Conservation (phyloP, 2,888 invertebrate genomes). For the Aspidiotus destructor region DNA sequence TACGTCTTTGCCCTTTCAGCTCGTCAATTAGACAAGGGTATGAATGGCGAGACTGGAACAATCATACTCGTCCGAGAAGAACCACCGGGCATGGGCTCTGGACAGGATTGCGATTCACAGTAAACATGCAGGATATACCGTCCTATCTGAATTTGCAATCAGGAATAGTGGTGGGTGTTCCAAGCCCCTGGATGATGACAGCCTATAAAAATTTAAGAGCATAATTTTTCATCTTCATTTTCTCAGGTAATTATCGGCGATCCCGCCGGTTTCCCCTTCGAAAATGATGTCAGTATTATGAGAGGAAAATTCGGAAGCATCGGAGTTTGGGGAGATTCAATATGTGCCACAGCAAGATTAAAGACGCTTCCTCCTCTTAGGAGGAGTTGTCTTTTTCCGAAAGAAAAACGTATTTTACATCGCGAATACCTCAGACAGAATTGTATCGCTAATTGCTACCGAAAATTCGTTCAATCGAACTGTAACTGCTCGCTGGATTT, state of each 20-base stretch:
- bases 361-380: constrained; percentile 24
- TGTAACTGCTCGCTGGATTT: constrained; percentile 41
- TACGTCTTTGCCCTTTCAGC: constrained; percentile 6
- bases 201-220: not conserved
- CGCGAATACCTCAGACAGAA: constrained; percentile 34
- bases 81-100: constrained; percentile 39
- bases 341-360: constrained; percentile 36
- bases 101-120: constrained; percentile 40
- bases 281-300: constrained; percentile 37
- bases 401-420: constrained; percentile 29
- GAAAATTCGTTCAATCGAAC: constrained; percentile 37
- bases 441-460: constrained; percentile 36
- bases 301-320: constrained; percentile 38
- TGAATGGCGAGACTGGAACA: constrained; percentile 31
- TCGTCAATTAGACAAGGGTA: constrained; percentile 8
- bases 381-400: constrained; percentile 33
- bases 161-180: constrained; percentile 35
- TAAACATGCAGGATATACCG: constrained; percentile 38
- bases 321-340: constrained; percentile 38
- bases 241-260: constrained; percentile 38
- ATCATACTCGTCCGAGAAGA: constrained; percentile 37
- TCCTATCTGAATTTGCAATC: constrained; percentile 37
- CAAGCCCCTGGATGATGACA: too few species aligned
- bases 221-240: not conserved
- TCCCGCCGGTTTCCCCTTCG: constrained; percentile 39